phyloP scores from a whole-genome alignment of 2,797 vertebrate genomes.

The Anomalospiza imberbis region DNA sequence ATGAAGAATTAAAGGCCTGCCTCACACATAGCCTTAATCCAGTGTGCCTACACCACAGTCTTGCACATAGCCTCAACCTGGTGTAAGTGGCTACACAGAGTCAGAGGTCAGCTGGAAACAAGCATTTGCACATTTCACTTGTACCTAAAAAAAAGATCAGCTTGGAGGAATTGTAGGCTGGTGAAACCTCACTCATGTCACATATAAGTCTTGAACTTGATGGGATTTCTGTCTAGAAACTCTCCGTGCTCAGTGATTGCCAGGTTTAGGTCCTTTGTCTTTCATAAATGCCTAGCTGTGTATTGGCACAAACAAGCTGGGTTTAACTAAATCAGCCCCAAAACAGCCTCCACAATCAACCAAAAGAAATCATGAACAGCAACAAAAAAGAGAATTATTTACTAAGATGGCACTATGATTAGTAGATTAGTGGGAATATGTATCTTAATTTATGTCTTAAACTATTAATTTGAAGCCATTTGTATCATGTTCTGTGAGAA shows the following conservation, averaged over 20 bases:
- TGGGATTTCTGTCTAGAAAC: background rate
- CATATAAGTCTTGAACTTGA: background rate
- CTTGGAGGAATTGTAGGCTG: background rate
- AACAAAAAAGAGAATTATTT: background rate
- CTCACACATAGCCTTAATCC: background rate
- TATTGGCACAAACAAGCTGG: background rate
- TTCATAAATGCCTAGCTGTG: background rate
- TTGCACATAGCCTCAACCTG: background rate
- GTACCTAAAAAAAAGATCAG: background rate
- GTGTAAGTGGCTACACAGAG: background rate
- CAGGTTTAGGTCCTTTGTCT: background rate
- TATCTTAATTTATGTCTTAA: background rate
- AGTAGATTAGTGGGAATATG: background rate
- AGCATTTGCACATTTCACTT: background rate
- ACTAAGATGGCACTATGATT: background rate
- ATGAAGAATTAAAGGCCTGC: background rate
- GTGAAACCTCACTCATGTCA: background rate
- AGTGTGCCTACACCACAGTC: background rate
- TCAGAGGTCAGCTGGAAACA: background rate
- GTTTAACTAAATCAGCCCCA: background rate
- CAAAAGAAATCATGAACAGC: background rate
- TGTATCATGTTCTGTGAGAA: background rate
- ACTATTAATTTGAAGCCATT: background rate
- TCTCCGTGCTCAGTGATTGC: background rate
- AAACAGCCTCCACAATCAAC: background rate